Evolutionary conservation across 1,140 invertebrate genomes (phyloP), one percentile per base, ranked within the genome.

Genomic region (Neodiprion fabricii): DNA sequence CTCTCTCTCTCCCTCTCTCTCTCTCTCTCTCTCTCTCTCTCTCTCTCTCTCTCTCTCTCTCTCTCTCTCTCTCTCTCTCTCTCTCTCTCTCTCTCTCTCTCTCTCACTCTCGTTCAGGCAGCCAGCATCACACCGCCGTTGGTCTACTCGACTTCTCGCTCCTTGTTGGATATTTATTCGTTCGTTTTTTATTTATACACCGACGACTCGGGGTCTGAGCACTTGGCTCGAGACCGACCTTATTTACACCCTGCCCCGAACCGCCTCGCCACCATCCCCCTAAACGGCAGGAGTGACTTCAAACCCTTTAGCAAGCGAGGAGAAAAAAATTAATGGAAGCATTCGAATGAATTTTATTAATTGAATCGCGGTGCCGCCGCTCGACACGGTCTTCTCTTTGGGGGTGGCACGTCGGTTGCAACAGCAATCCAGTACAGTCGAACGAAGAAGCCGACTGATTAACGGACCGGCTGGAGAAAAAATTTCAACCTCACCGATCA

Each of bases 301-400:
- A 69, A 73, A 76, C 72, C 74, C 73, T 67, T 74, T 66, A 28
- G n/a, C 47, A 14, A 50, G 53, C 53, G 11, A 53, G 48, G 69
- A 82, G 81, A 83, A 83, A 80, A 82, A 81, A 84, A 87, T 86
- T 85, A 85, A 86, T 84, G 81, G 82, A 83, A 79, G 83, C 82
- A 83, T 86, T 85, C 80, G 79, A 82, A 84, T 84, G 82, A 85
- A 83, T 84, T 86, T 86, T 86, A 86, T 87, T 87, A 88, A 86
- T 85, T 87, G 83, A 85, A 87, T 82, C 80, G 80, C 79, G 72
- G 53, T 61, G 53, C 53, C 4, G 53, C 53, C 53, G 53, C 53
- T 17, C 53, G 53, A 61, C 53, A 61, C 53, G 53, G 53, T 61
- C 53, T 61, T 61, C 53, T 61, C 53, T 61, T 17, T 61, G 28